These are phyloP conservation scores for Varanus salvator DNA, from an alignment of 2,113 vertebrate species.

Conservation along the genomic window DNA sequence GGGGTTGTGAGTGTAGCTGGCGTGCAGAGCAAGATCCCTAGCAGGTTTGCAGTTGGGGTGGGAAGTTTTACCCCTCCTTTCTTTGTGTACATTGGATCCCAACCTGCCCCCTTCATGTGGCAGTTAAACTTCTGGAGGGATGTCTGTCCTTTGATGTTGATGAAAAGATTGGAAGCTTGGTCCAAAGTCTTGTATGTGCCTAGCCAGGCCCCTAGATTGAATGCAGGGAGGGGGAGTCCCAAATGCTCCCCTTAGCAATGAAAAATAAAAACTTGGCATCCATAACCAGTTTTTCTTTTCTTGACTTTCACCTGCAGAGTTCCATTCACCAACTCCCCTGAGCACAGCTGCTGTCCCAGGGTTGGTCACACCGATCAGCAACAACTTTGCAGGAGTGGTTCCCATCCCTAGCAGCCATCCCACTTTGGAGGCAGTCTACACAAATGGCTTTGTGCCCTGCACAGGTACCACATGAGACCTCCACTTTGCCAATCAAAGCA, in stretches of 20 bases:
- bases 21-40: too few species aligned
- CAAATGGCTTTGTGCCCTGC: constrained; percentile 94
- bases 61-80: too few species aligned
- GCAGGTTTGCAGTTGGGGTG: too few species aligned
- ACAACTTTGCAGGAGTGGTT: constrained; percentile 92
- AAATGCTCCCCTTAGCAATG: not conserved
- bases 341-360: constrained; percentile 90
- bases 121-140: too few species aligned
- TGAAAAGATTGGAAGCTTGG: too few species aligned
- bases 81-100: too few species aligned
- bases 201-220: too few species aligned
- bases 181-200: too few species aligned
- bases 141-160: too few species aligned
- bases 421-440: constrained; percentile 91
- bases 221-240: not conserved
- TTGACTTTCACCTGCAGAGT: constrained; percentile 75
- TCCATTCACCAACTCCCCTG: constrained; percentile 94
- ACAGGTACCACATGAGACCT: constrained; percentile 76
- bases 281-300: not conserved
- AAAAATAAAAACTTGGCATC: not conserved
- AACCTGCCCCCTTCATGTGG: too few species aligned
- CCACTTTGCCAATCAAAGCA: too few species aligned
- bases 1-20: too few species aligned
- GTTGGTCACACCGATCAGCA: constrained; percentile 92
- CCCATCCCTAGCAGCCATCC: constrained; percentile 94